phyloP scores from a whole-genome alignment of 2,797 vertebrate species.

The Poecile montanus region DNA sequence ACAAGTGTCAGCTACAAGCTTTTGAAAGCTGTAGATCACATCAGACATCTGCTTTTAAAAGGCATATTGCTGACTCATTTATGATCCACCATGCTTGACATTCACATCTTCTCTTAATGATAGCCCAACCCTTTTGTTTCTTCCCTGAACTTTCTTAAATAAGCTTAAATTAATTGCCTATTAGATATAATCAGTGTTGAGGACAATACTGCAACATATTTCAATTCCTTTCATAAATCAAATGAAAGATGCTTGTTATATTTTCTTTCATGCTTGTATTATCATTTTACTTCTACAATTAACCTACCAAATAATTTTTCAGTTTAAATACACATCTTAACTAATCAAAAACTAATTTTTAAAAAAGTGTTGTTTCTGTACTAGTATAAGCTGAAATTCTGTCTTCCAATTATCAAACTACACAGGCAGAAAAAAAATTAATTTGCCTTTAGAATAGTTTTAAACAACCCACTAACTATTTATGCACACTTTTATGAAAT shows the following conservation, averaged over 20 bases:
- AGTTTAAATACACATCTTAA: not conserved
- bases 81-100: not conserved
- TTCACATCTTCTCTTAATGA: not conserved
- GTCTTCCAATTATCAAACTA: not conserved
- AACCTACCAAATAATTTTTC: not conserved
- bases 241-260: not conserved
- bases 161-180: constrained; percentile 32
- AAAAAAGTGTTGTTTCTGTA: not conserved
- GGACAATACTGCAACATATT: not conserved
- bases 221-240: constrained; percentile 31
- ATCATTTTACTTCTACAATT: not conserved
- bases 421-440: not conserved
- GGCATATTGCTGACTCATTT: not conserved
- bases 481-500: rapidly evolving
- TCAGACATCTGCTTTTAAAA: not conserved
- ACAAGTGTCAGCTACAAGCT: not conserved
- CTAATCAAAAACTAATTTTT: not conserved
- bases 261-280: not conserved
- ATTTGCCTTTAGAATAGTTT: not conserved
- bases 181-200: constrained; percentile 3
- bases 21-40: not conserved
- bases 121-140: not conserved
- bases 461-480: not conserved
- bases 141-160: constrained; percentile 2
- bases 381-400: not conserved